A percentile compares a stretch with the other conserved stretches of the same genome.
These are phyloP conservation scores for Synaphobranchus kaupii DNA, from an alignment of 2,797 vertebrate genomes.

Conservation along the genomic window DNA sequence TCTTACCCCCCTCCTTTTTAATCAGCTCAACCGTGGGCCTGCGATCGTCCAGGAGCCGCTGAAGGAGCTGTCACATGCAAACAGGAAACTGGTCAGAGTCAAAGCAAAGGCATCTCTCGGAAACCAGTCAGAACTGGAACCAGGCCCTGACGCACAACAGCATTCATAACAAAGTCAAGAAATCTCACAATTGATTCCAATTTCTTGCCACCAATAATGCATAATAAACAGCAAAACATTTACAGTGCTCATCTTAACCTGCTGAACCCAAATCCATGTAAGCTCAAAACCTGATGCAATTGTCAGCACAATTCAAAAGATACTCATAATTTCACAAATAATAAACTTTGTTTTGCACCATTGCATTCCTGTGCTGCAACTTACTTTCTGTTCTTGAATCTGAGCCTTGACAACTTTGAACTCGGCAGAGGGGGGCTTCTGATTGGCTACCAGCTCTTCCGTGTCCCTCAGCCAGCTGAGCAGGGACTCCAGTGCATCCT, in stretches of 20 bases:
- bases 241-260: neutral
- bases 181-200: neutral
- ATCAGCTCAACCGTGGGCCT: slow-evolving; percentile 91
- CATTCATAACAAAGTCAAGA: neutral
- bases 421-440: slow-evolving; percentile 94
- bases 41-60: slow-evolving; percentile 91
- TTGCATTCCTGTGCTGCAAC: slow-evolving; percentile 30
- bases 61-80: slow-evolving; percentile 82
- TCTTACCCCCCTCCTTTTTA: slow-evolving; percentile 91
- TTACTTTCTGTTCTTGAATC: slow-evolving; percentile 98
- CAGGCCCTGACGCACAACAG: neutral
- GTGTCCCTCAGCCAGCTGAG: slow-evolving; percentile 97
- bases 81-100: neutral
- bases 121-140: neutral
- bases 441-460: slow-evolving; percentile 94
- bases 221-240: neutral
- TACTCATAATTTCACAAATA: neutral
- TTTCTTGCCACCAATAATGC: neutral
- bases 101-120: neutral
- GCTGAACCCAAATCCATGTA: neutral
- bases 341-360: neutral
- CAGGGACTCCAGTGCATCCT: slow-evolving; percentile 95
- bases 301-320: neutral
- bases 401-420: slow-evolving; percentile 99
- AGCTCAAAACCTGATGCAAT: neutral